phyloP scores from a whole-genome alignment of 2,888 invertebrate species.

The Muscina levida region DNA sequence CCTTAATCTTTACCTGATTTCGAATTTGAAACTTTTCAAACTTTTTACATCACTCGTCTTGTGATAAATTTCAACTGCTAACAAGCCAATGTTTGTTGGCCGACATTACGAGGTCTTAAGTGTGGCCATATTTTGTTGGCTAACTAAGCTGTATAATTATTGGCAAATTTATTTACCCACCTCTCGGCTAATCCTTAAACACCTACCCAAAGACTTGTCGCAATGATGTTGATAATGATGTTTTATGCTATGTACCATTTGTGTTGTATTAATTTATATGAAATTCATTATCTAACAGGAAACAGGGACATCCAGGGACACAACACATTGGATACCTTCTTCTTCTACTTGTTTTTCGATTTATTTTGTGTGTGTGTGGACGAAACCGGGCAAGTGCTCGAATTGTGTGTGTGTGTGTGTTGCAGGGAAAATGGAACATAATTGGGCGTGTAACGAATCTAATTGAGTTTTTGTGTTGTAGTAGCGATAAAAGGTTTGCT shows the following conservation, averaged over 20 bases:
- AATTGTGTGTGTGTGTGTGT: constrained; percentile 64
- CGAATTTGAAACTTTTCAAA: constrained; percentile 13
- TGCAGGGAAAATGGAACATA: constrained; percentile 66
- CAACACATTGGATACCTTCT: constrained; percentile 26
- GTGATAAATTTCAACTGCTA: constrained; percentile 60
- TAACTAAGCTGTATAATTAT: constrained; percentile 72
- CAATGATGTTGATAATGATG: not conserved
- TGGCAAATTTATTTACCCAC: constrained; percentile 60
- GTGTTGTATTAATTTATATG: constrained; percentile 60
- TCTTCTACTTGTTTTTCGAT: constrained; percentile 11
- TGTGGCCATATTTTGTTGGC: constrained; percentile 77
- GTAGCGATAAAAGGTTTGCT: not conserved
- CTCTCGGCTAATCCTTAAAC: not conserved
- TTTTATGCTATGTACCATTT: not conserved
- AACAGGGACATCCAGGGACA: constrained; percentile 57
- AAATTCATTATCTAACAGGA: constrained; percentile 63
- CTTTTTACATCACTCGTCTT: constrained; percentile 21
- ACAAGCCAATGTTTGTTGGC: constrained; percentile 76
- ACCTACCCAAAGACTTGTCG: not conserved
- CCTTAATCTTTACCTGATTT: constrained; percentile 12
- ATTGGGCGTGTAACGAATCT: constrained; percentile 79
- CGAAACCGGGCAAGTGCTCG: not conserved
- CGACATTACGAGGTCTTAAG: constrained; percentile 76
- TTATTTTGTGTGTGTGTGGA: not conserved
- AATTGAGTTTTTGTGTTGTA: constrained; percentile 79